Base-by-base conservation (phyloP, 2,113 vertebrate species). In the Prionailurus bengalensis region DNA sequence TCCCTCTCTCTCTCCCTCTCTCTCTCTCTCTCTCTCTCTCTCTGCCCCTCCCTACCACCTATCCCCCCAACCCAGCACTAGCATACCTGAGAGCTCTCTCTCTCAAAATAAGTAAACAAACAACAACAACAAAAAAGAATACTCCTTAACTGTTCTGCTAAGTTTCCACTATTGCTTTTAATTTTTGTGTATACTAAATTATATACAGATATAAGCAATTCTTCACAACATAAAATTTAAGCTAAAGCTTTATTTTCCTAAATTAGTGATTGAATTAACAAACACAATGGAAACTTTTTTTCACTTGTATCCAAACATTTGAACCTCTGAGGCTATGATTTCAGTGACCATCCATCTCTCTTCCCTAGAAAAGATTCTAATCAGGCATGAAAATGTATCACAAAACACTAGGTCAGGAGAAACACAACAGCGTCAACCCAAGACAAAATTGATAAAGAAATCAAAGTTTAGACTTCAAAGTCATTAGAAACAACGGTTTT, bases 141-240 rank as follows among this genome's bases (percentile, higher is more conserved):
- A 14, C 51, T 51, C 51, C 31, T 89, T 12, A 66, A 58, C 13
- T 71, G 4, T 51, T 82, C 92, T 61, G 9, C 42, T 92, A 42
- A 74, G 5, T 95, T 97, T 92, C 33, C 11, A 73, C 68, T 81
- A 81, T 3, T 58, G 2, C 45, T 82, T 92, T 83, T 90, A 16
- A 71, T 17, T 70, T n/a, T 91, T 70, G 31, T 33, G n/a, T 39
- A 63, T 25, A 55, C 4, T 79, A 65, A 79, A 39, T n/a, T 76
- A 55, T 78, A 51, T 86, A 89, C 15, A 97, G 48, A 96, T 89
- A 11, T 31, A 27, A 92, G 36, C 55, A 96, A 80, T 80, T 80
- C 21, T 73, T 94, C 33, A 51, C 55, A 82, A 86, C 13, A 76
- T 85, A 71, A 17, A 42, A 33, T 65, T 82, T 92, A 55, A 94